A percentile compares a stretch with the other conserved stretches of the same genome.
Conservation (phyloP, 2,113 vertebrate species). For the Malurus elegans region DNA sequence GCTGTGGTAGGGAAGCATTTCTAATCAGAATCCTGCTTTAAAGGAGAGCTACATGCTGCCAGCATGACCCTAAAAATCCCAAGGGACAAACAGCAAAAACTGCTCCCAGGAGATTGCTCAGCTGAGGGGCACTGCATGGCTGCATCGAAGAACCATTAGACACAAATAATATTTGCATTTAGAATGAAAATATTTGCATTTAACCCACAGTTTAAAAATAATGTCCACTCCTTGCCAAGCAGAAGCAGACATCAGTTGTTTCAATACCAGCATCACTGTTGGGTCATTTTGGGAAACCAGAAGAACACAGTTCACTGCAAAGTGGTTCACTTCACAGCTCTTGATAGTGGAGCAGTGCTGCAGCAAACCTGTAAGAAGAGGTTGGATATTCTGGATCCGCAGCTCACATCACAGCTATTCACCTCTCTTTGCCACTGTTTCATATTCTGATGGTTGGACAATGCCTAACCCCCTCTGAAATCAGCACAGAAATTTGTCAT, state of each 20-base stretch:
- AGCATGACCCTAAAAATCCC: not conserved
- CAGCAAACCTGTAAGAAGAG: not conserved
- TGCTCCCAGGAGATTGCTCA: accelerated
- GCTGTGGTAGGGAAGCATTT: not conserved
- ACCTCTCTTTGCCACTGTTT: not conserved
- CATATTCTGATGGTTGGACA: not conserved
- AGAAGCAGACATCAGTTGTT: not conserved
- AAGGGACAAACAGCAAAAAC: not conserved
- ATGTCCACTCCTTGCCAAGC: not conserved
- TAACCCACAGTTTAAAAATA: not conserved
- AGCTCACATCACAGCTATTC: not conserved
- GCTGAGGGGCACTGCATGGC: accelerated
- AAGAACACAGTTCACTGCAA: not conserved
- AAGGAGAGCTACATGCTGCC: not conserved
- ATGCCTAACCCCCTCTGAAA: not conserved
- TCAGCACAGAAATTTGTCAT: not conserved
- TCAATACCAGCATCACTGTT: not conserved
- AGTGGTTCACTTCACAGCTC: not conserved
- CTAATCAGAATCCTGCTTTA: not conserved
- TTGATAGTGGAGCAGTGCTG: not conserved
- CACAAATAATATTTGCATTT: not conserved
- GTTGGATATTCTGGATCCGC: not conserved
- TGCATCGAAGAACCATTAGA: not conserved
- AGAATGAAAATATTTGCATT: not conserved
- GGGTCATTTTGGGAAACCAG: not conserved